Conservation (phyloP, 2,797 vertebrate genomes). For the Schizopygopsis malacanthus region DNA sequence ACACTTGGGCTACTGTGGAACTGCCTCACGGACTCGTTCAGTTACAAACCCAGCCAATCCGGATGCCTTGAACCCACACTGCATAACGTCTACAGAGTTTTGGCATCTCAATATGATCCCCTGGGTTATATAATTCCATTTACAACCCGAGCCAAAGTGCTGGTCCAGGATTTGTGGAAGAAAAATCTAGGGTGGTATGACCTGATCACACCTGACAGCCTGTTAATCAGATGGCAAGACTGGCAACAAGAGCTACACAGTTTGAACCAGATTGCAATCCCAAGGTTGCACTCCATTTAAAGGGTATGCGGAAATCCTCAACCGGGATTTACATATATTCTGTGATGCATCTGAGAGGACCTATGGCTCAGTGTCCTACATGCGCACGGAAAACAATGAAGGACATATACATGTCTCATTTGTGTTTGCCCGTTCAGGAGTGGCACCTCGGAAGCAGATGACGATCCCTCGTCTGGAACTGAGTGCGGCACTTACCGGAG, state of each 20-base stretch:
- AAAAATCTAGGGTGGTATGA: neutral
- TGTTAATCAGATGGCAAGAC: neutral
- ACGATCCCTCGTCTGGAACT: conserved; percentile 20
- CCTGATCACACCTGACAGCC: neutral
- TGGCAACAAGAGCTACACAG: neutral
- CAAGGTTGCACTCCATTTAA: neutral
- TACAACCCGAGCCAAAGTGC: neutral
- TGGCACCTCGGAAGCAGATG: conserved; percentile 10
- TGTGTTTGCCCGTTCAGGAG: neutral
- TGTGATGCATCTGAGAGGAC: neutral
- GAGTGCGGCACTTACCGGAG: conserved; percentile 25
- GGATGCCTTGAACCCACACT: neutral
- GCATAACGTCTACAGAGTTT: neutral
- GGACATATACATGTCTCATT: neutral
- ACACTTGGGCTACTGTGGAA: neutral
- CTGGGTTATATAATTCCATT: neutral
- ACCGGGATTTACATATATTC: neutral
- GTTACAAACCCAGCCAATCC: neutral
- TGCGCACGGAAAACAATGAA: neutral
- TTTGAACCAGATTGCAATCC: neutral
- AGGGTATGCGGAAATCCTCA: neutral
- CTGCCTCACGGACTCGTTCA: neutral
- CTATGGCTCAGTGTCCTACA: conserved; percentile 19
- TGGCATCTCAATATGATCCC: neutral
- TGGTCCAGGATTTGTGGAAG: conserved; percentile 4